A percentile compares a stretch with the other conserved stretches of the same genome.
phyloP scores from a whole-genome alignment of 2,797 vertebrate genomes.

The Momotus momota region DNA sequence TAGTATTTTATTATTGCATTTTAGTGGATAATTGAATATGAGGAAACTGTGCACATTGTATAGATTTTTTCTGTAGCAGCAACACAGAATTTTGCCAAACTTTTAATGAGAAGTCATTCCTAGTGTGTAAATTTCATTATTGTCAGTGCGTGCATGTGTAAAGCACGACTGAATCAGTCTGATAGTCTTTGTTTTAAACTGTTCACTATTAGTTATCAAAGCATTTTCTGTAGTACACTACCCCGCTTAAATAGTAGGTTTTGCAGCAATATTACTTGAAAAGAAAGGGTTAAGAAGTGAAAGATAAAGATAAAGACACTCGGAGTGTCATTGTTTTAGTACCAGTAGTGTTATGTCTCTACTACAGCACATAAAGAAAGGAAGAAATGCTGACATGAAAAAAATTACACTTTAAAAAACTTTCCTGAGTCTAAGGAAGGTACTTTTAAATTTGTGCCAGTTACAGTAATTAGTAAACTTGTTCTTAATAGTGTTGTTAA shows the following conservation, averaged over 20 bases:
- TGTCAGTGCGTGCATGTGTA: neutral
- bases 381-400: slow-evolving; percentile 60
- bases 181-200: slow-evolving; percentile 25
- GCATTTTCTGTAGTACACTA: neutral
- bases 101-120: slow-evolving; percentile 18
- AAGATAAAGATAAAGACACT: slow-evolving; percentile 45
- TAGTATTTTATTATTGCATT: slow-evolving; percentile 14
- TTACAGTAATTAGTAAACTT: slow-evolving; percentile 84
- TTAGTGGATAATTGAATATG: slow-evolving; percentile 13
- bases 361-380: slow-evolving; percentile 13
- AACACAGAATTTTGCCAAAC: slow-evolving; percentile 18
- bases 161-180: slow-evolving; percentile 25
- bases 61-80: neutral
- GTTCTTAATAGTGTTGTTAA: slow-evolving; percentile 79
- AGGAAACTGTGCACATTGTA: neutral
- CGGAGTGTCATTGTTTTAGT: slow-evolving; percentile 53
- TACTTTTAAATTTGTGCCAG: slow-evolving; percentile 78
- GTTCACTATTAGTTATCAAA: neutral
- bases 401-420: slow-evolving; percentile 71
- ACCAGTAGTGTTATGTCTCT: slow-evolving; percentile 31
- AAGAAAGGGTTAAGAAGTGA: slow-evolving; percentile 59
- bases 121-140: slow-evolving; percentile 33
- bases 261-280: neutral
- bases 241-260: neutral
- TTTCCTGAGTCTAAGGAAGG: slow-evolving; percentile 69